These are phyloP conservation scores for silkworm (Bombyx mori) DNA, from an alignment of 1,140 invertebrate genomes.

Conservation along the genomic window DNA sequence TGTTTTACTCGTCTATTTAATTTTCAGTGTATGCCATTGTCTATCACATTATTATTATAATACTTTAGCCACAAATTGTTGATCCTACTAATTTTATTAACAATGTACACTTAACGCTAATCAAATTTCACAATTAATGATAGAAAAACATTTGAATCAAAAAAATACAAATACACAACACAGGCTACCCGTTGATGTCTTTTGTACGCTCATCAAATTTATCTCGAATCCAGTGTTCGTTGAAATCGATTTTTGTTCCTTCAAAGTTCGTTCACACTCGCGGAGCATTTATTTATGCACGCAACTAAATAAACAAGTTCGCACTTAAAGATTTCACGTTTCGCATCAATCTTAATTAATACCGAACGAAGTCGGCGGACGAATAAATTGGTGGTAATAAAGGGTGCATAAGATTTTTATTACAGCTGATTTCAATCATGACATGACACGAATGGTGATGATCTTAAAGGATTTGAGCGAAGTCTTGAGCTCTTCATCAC, in stretches of 20 bases:
- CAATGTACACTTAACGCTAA: too few relatives aligned
- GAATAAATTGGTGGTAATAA: conserved; percentile 61
- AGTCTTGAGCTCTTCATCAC: too few relatives aligned
- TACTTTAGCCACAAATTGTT: too few relatives aligned
- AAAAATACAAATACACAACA: not conserved
- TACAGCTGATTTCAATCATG: conserved; percentile 56
- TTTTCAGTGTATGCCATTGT: too few relatives aligned
- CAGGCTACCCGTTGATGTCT: conserved; percentile 42
- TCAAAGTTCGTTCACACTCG: conserved; percentile 24
- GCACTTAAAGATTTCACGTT: conserved; percentile 29
- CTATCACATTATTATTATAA: too few relatives aligned
- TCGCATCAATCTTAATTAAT: conserved; percentile 62
- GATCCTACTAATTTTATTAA: too few relatives aligned
- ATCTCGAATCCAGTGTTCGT: conserved; percentile 8
- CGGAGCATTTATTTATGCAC: conserved; percentile 26
- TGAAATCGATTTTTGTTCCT: conserved; percentile 15
- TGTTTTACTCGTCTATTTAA: too few relatives aligned
- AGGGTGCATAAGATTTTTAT: conserved; percentile 61
- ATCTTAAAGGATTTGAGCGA: conserved; percentile 22
- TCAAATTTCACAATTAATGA: too few relatives aligned
- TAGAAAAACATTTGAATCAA: not conserved
- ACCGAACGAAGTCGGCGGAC: conserved; percentile 29
- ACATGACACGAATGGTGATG: conserved; percentile 46
- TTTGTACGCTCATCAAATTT: conserved; percentile 33
- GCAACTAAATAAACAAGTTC: conserved; percentile 28